These are phyloP conservation scores for Fukomys damarensis DNA, from an alignment of 2,113 vertebrate genomes.

Conservation along the genomic window DNA sequence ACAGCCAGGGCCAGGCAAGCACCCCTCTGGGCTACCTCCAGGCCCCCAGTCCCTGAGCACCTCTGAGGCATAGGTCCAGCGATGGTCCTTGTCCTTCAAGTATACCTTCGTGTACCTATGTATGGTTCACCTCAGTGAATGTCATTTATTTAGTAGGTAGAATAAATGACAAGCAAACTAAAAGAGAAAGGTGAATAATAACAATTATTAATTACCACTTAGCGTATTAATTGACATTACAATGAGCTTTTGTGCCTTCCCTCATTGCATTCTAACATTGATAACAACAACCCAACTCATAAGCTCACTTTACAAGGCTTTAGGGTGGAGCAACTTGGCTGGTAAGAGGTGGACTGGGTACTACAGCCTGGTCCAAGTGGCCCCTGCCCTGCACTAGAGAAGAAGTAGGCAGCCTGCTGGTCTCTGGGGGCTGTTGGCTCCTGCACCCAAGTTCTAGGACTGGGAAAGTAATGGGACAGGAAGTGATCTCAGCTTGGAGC, in stretches of 20 bases:
- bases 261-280: not conserved
- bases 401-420: not conserved
- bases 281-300: not conserved
- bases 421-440: not conserved
- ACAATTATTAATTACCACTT: not conserved
- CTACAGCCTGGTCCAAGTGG: not conserved
- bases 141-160: not conserved
- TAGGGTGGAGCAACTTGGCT: not conserved
- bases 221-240: fast-evolving
- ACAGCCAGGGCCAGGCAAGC: not conserved
- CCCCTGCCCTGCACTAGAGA: not conserved
- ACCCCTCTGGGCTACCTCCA: not conserved
- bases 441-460: not conserved
- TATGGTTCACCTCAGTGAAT: not conserved
- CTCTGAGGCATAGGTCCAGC: not conserved
- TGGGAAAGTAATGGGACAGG: too few species aligned
- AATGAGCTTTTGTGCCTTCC: not conserved
- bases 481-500: not conserved
- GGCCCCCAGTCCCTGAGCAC: not conserved
- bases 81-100: not conserved
- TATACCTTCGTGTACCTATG: not conserved
- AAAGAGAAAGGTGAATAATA: not conserved
- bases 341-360: not conserved
- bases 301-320: not conserved
- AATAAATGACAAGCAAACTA: not conserved